These are phyloP conservation scores for Pseudopodoces humilis DNA, from an alignment of 2,113 vertebrate genomes.

Conservation along the genomic window DNA sequence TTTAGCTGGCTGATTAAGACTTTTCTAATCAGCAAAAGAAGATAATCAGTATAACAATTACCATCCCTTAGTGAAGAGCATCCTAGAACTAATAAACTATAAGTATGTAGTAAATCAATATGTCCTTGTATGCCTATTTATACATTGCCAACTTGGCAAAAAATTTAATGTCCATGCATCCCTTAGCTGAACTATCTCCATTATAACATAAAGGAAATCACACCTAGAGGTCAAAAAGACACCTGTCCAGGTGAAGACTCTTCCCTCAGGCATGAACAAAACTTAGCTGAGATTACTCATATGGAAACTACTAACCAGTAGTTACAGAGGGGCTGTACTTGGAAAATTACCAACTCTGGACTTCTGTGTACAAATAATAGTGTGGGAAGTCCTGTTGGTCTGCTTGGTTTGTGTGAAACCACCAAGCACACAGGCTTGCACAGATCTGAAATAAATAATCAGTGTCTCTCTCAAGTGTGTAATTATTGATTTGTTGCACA, in stretches of 20 bases:
- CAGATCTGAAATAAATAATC: neutral
- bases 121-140: neutral
- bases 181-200: neutral
- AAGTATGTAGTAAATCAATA: neutral
- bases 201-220: neutral
- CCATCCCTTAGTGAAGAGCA: neutral
- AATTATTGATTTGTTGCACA: neutral
- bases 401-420: neutral
- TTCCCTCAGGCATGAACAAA: neutral
- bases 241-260: neutral
- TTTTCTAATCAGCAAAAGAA: neutral
- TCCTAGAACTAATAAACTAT: neutral
- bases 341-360: neutral
- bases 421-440: accelerated
- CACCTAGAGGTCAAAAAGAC: neutral
- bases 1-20: neutral
- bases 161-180: neutral
- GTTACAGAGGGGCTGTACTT: too few species aligned
- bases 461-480: neutral
- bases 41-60: neutral
- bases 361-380: accelerated
- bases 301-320: neutral
- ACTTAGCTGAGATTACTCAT: neutral
- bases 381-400: neutral
- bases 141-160: neutral